A percentile compares a stretch with the other conserved stretches of the same genome.
These are phyloP conservation scores for Menidia menidia DNA, from an alignment of 2,797 vertebrate species.

Conservation along the genomic window DNA sequence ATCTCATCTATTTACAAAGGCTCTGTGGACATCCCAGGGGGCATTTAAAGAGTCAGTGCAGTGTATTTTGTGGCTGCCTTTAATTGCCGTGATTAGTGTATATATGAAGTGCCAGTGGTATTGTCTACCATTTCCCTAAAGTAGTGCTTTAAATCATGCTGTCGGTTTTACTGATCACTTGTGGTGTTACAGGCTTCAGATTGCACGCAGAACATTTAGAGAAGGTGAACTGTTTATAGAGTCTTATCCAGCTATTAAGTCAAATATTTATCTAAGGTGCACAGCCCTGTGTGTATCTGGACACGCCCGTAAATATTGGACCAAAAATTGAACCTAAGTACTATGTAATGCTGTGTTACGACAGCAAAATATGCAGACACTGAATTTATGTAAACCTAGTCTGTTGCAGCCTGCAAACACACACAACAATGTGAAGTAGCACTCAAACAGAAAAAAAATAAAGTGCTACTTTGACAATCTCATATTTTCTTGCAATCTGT, in stretches of 20 bases:
- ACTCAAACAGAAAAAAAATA: neutral
- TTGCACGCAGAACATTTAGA: constrained; percentile 47
- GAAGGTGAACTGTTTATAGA: constrained; percentile 28
- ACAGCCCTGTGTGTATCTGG: neutral
- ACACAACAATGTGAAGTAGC: neutral
- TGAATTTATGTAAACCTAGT: constrained; percentile 3
- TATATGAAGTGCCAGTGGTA: constrained; percentile 72
- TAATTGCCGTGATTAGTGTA: constrained; percentile 91
- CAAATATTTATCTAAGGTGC: constrained; percentile 16
- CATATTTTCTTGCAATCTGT: neutral
- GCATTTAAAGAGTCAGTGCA: constrained; percentile 89
- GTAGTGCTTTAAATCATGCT: constrained; percentile 44
- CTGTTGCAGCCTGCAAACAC: neutral
- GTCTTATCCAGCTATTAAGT: constrained; percentile 10
- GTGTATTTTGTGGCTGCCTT: constrained; percentile 91
- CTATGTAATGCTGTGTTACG: neutral
- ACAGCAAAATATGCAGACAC: neutral
- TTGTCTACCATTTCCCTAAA: constrained; percentile 61
- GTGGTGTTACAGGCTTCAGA: constrained; percentile 38
- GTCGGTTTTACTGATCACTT: constrained; percentile 56
- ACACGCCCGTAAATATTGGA: constrained; percentile 8
- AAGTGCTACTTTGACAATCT: neutral
- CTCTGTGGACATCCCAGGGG: constrained; percentile 88
- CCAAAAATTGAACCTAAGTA: neutral
- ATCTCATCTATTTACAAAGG: constrained; percentile 93